These are phyloP conservation scores for Cryptotis parvus DNA, from an alignment of 2,113 vertebrate genomes.

Conservation along the genomic window DNA sequence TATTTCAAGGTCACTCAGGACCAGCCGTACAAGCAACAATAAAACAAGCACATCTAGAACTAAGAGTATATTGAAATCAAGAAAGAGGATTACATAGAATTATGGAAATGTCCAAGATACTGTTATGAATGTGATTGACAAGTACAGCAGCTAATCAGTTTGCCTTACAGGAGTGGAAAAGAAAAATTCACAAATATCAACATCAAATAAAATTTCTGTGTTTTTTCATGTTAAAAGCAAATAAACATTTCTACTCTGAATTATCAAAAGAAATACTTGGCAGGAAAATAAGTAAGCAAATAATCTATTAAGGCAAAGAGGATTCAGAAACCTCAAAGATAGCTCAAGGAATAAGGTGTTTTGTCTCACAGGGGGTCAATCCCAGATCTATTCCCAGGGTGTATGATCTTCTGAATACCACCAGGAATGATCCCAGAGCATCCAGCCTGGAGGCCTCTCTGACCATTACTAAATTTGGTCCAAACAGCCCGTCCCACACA, in stretches of 20 bases:
- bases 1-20: background rate
- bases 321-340: too few relatives aligned
- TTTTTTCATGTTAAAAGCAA: background rate
- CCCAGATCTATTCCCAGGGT: too few relatives aligned
- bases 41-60: background rate
- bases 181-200: too few relatives aligned
- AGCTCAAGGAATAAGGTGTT: too few relatives aligned
- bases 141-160: background rate
- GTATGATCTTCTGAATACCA: too few relatives aligned
- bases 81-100: background rate
- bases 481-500: too few relatives aligned
- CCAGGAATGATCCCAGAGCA: too few relatives aligned
- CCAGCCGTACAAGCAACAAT: background rate
- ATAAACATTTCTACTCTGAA: background rate
- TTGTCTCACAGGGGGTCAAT: too few relatives aligned
- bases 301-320: background rate
- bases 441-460: too few relatives aligned
- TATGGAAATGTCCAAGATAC: background rate
- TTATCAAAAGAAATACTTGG: background rate
- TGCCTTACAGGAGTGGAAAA: background rate
- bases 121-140: accelerated
- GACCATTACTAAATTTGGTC: too few relatives aligned
- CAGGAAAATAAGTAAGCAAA: constrained; percentile 1
- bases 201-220: background rate
- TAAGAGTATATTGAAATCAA: background rate